Conservation (phyloP, 2,113 vertebrate genomes). For the Gasterosteus nipponicus region DNA sequence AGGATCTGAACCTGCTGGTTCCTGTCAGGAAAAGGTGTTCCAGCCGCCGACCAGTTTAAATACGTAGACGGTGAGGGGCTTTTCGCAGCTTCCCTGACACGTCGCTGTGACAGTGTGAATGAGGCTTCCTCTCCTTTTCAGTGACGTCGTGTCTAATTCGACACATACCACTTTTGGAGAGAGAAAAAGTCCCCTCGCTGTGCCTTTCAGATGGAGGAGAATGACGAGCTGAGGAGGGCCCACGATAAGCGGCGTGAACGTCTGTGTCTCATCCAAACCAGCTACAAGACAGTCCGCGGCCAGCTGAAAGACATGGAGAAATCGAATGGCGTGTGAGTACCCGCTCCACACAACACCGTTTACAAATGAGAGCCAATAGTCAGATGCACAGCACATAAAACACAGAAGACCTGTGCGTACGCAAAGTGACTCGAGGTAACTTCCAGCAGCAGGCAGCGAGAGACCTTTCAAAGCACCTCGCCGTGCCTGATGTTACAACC, state of each 20-base stretch:
- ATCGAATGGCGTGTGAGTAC: conserved; percentile 84
- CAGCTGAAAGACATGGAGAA: conserved; percentile 89
- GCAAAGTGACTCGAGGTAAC: conserved; percentile 9
- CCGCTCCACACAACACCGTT: not conserved
- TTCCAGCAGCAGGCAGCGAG: conserved; percentile 29
- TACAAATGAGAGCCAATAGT: not conserved
- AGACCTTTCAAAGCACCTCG: conserved; percentile 52
- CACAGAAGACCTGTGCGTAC: not conserved
- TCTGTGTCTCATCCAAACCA: conserved; percentile 88
- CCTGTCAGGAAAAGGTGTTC: conserved; percentile 45
- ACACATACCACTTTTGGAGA: not conserved
- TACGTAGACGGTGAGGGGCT: conserved; percentile 13
- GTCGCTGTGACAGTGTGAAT: conserved; percentile 19
- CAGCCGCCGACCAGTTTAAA: conserved; percentile 34
- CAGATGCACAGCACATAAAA: not conserved
- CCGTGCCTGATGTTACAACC: conserved; percentile 53
- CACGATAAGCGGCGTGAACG: conserved; percentile 85
- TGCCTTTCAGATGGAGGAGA: conserved; percentile 85
- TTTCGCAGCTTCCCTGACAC: conserved; percentile 1
- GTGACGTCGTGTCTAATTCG: conserved; percentile 21
- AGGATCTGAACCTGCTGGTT: conserved; percentile 24
- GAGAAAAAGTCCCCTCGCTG: not conserved
- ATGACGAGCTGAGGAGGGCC: conserved; percentile 86
- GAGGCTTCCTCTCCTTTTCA: not conserved
- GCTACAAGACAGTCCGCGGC: conserved; percentile 88